Evolutionary conservation across 92 coral and sea anemone species (phyloP).

Genomic region (Porites divaricata): DNA sequence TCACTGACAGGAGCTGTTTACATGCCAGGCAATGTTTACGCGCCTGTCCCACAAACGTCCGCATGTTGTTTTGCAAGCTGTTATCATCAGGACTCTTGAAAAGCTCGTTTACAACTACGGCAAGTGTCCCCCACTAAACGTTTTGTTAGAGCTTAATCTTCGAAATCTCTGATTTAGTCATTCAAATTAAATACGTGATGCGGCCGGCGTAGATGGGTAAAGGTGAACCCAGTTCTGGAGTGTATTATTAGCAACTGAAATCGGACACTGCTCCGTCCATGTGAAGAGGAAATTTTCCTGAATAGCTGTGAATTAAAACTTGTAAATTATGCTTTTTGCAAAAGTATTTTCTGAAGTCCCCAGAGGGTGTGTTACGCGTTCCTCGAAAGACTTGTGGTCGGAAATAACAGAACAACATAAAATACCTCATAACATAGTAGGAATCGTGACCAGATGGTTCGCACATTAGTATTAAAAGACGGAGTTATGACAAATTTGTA

Average conservation of each 20-base stretch:
- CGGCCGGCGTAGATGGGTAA: slow-evolving; percentile 20
- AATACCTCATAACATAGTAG: slow-evolving; percentile 6
- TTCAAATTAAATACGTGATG: slow-evolving; percentile 46
- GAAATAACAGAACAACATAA: background rate
- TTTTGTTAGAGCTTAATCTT: slow-evolving; percentile 23
- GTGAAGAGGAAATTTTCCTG: slow-evolving; percentile 23
- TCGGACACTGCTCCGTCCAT: slow-evolving; percentile 40
- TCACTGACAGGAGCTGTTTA: slow-evolving; percentile 36
- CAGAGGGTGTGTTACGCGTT: background rate
- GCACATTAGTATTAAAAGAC: slow-evolving; percentile 27
- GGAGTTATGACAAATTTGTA: slow-evolving; percentile 37
- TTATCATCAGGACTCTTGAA: slow-evolving; percentile 40
- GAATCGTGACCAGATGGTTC: slow-evolving; percentile 39
- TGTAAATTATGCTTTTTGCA: background rate
- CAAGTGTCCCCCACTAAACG: slow-evolving; percentile 35
- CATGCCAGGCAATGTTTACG: slow-evolving; percentile 70
- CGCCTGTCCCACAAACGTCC: slow-evolving; percentile 68
- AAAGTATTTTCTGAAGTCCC: background rate
- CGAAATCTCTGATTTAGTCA: slow-evolving; percentile 28
- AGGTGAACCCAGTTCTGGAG: slow-evolving; percentile 14
- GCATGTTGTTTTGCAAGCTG: slow-evolving; percentile 56
- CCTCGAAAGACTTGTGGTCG: background rate
- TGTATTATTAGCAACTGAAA: slow-evolving; percentile 40
- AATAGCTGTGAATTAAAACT: background rate
- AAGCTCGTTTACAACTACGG: slow-evolving; percentile 46